Evolutionary conservation across 2,888 invertebrate genomes (phyloP), one percentile per base, ranked within the genome.

Genomic region (Leptopilina myrica): DNA sequence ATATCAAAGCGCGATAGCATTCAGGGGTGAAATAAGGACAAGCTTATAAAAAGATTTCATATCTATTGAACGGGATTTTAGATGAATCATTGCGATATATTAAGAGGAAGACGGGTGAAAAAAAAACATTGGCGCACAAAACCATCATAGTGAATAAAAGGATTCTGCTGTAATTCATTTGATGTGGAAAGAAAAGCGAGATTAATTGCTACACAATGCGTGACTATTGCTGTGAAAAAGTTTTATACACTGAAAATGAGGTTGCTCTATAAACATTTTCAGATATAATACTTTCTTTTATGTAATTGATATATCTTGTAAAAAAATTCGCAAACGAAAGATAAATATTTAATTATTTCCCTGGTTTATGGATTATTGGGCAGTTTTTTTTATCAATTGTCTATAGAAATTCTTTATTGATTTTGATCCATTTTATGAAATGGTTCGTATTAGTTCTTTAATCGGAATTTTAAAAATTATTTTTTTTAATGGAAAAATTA

Each of bases 1-100:
- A 73, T 73, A 73, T 73, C 73, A 73, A 69, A 53, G 69, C 73
- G 73, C 73, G 73, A 73, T 73, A 73, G 73, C 73, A 73, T 73
- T 73, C 73, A 73, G 53, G 73, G 73, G 56, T 73, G 73, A 33
- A 73, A 73, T 73, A 73, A 73, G 73, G 49, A 73, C 69, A 73
- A 53, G 56, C 49, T 33, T 53, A 53, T 73, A 43, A n/a, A 33
- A 73, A 73, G 73, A 73, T 73, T 56, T 33, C 73, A 73, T 73
- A 9, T 49, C 69, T 73, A 73, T 73, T 73, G 73, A 73, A 73
- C 73, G 56, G 73, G 56, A 73, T 73, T 73, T 40, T 14, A 56
- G 56, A 73, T 73, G 73, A 73, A 73, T 56, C 56, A 73, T 73
- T 73, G 73, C 73, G 73, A 73, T 73, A 73, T 73, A 56, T 26